Evolutionary conservation across 2,113 vertebrate species (phyloP), one percentile per base, ranked within the genome.

Genomic region (Etia nguti): DNA sequence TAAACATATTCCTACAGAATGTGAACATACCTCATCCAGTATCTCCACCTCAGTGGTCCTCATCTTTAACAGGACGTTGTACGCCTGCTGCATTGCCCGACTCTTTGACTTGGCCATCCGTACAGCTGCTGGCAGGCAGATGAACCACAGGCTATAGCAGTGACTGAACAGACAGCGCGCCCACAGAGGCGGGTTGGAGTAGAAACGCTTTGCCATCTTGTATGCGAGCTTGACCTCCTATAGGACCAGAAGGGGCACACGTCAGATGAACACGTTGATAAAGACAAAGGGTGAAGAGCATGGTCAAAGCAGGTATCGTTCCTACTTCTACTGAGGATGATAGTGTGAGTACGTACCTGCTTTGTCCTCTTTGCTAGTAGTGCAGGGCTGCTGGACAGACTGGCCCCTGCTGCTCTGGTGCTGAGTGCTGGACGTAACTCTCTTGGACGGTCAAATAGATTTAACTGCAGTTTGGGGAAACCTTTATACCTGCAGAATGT

Each of bases 131-230:
- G 98, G 98, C 92, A 99, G 96, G 95, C 98, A 99, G 95, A 99
- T 98, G 95, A 99, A 99, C 99, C 99, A 99, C 6, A 99, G 93
- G 91, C 98, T 99, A 92, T 98, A 99, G 95, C 98, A 98, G 79
- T 99, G 98, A 88, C 98, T 99, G 93, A 98, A 98, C 48, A 99
- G 97, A 92, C 97, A 99, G 75, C 98, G 98, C 12, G 98, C 98
- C 99, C 99, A 99, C 41, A 97, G 97, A 4, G 95, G 96, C 7
- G 98, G 97, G 92, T 97, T 97, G 83, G 96, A 89, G 1, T 97
- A 97, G 93, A 94, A 99, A 52, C 96, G 97, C 95, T 97, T 98
- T 1, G 99, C 98, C 96, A 98, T 95, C 91, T 98, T 99, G 94
- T 97, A 98, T 6, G 98, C 98, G 22, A 98, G 93, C 96, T 99